Conservation (phyloP, 2,113 vertebrate species). For the Ageneiosus marmoratus region DNA sequence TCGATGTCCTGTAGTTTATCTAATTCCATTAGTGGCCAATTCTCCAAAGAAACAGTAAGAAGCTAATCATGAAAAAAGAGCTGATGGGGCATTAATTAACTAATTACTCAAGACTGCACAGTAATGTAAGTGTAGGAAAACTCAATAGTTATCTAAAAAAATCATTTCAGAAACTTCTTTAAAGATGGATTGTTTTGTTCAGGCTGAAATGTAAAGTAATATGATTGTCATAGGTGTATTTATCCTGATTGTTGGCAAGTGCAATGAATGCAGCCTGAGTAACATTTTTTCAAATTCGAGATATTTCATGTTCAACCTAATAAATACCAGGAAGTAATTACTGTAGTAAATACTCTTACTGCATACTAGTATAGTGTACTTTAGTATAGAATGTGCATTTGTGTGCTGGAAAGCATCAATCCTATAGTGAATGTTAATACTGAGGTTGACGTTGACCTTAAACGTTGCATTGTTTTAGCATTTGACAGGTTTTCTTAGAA, state of each 20-base stretch:
- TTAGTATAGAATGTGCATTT: background rate
- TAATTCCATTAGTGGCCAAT: too few species aligned
- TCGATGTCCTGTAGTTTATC: too few species aligned
- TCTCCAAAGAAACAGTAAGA: too few species aligned
- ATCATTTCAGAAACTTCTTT: too few species aligned
- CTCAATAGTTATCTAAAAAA: too few species aligned
- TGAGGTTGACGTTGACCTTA: background rate
- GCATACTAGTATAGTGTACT: background rate
- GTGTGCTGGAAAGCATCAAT: background rate
- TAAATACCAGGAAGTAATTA: background rate
- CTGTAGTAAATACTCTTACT: background rate
- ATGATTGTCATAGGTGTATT: conserved; percentile 3
- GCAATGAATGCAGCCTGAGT: conserved; percentile 8
- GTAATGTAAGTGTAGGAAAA: too few species aligned
- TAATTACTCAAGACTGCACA: too few species aligned
- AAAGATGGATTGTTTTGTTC: background rate
- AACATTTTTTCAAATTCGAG: background rate
- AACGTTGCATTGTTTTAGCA: background rate
- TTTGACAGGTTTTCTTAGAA: background rate
- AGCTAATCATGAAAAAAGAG: too few species aligned
- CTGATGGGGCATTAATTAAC: too few species aligned
- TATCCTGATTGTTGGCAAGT: background rate
- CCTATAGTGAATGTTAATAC: background rate
- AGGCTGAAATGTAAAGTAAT: conserved; percentile 1
- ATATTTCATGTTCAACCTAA: background rate